Conservation (phyloP, 2,888 invertebrate genomes). For the Synanthedon vespiformis region DNA sequence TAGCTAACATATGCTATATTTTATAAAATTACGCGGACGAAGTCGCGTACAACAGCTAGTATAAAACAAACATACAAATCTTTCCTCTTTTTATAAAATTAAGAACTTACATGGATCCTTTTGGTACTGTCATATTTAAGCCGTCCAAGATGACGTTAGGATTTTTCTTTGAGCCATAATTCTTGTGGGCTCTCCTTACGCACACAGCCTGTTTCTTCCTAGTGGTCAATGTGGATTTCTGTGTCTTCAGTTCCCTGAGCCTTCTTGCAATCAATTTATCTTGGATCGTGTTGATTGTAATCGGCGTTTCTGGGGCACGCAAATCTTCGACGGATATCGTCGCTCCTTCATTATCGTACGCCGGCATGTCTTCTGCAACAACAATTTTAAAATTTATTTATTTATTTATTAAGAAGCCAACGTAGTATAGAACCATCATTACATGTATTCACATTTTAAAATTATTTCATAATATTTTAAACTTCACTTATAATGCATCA, state of each 20-base stretch:
- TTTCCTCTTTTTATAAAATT: no score
- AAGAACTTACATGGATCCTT: slow-evolving; percentile 84
- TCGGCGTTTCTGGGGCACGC: slow-evolving; percentile 25
- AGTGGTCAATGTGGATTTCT: slow-evolving; percentile 77
- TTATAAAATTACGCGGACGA: no score
- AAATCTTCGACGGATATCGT: slow-evolving; percentile 63
- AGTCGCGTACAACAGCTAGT: no score
- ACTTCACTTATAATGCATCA: no score
- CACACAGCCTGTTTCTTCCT: slow-evolving; percentile 86
- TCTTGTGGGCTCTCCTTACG: slow-evolving; percentile 85
- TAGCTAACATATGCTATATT: no score
- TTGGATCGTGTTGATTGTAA: slow-evolving; percentile 42
- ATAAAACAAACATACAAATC: no score
- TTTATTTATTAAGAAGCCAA: not conserved
- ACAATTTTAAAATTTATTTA: slow-evolving; percentile 1
- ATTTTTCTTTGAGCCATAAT: slow-evolving; percentile 83
- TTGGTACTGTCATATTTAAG: slow-evolving; percentile 92
- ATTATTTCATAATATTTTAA: no score
- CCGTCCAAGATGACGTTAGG: slow-evolving; percentile 87
- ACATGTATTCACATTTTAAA: no score
- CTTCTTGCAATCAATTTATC: slow-evolving; percentile 40
- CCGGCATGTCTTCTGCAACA: slow-evolving; percentile 46
- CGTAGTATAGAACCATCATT: no score
- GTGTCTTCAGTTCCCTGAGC: slow-evolving; percentile 58
- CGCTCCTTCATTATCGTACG: slow-evolving; percentile 63